Evolutionary conservation across 2,797 vertebrate species (phyloP), one percentile per base, ranked within the genome.

Genomic region (Micromesistius poutassou): DNA sequence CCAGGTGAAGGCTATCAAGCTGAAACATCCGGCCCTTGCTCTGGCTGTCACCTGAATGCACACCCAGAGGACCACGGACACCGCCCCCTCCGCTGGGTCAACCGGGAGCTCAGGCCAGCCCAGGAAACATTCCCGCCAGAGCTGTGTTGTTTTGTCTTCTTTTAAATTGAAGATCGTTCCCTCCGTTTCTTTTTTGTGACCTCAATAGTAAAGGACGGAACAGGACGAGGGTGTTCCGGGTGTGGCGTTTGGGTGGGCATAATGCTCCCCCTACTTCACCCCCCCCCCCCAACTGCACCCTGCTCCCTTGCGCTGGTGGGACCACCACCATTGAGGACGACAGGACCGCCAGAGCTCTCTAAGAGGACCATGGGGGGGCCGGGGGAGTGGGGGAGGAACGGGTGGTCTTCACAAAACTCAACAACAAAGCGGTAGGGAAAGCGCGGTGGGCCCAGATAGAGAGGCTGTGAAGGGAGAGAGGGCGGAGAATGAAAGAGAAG

Each of bases 291-390:
- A 19, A 6, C 46, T 5, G 13, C 14, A 22, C 3, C 35, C 76
- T 13, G 9, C 28, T 90, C 82, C 78, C 82, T 90, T 88, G 89
- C 90, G 90, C 5, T 79, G 79, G 84, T 82, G 83, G 75, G 86
- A 72, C 71, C 30, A 79, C 89, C 86, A 92, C 91, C 90, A 85
- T 85, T 84, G 89, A 88, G 87, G 82, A 91, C 91, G 89, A 90
- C 89, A 89, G 91, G 90, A 89, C 90, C 86, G 88, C 87, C 80
- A 83, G 87, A 80, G 84, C 16, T 73, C 71, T 72, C 62, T 13
- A 46, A 25, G 31, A 14, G 46, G 22, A n/a, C 35, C 38, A 68
- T 16, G 22, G 10, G 16, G 35, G 36, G 33, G 33, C 5, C 5
- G 30, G 9, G 31, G n/a, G 55, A 66, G n/a, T 8, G 25, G 19